Base-by-base conservation (phyloP, 2,888 invertebrate genomes). In the Tetropium fuscum region DNA sequence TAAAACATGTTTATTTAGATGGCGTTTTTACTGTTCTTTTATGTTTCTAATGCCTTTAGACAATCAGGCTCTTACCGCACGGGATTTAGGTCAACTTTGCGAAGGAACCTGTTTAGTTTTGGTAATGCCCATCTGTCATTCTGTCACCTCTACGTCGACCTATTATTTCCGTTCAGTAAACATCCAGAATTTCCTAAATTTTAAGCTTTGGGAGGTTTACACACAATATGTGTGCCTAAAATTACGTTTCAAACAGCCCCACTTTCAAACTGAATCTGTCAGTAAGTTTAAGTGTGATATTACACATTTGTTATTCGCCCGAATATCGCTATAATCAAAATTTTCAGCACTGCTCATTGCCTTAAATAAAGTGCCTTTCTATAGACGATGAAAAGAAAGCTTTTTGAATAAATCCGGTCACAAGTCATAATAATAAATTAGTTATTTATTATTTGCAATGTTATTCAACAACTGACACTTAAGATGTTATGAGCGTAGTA, bases 111-210 rank as follows among this genome's bases (percentile, higher is more conserved):
- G 43, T 32, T 49, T 54, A 43, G 54, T 54, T 54, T 49, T 44
- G 43, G 49, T 54, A 49, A 59, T 49, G 19, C 36, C 27, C 44
- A 59, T 58, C 48, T 59, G 54, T 59, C 54, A 48, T 59, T 36
- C 48, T 59, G 59, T 54, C 59, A 59, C 49, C 49, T 49, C 8
- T 54, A 41, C 36, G 49, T 44, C 40, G 10, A 47, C 25, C 44
- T 34, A 59, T 59, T 59, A 59, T 54, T 59, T 54, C 49, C 49
- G 54, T 59, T 58, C 58, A 53, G 22, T 53, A 53, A 58, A 53
- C 43, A 53, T 48, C 41, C 58, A 19, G 47, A 58, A 58, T 53
- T 59, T 59, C 44, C 27, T 44, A 44, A 44, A 44, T 44, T 44
- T 44, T 44, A 44, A 44, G 25, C 44, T 27, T 16, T 16, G 7